Base-by-base conservation (phyloP, 2,797 vertebrate species). In the Sebastes glaucus region DNA sequence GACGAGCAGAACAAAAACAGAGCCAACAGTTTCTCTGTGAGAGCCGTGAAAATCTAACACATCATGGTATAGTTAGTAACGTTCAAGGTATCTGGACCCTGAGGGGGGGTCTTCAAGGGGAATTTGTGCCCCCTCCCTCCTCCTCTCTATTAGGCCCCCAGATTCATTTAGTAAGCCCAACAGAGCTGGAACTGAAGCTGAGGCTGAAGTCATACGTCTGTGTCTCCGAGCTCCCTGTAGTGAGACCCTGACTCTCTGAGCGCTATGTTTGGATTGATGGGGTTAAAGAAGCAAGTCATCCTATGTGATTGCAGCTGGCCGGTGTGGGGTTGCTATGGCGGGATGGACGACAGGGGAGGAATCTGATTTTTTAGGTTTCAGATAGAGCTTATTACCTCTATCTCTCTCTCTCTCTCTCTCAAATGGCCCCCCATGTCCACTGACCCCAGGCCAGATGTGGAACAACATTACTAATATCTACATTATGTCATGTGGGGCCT, bases 241-340 rank as follows among this genome's bases (percentile, higher is more conserved):
- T 64, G 82, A 90, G 85, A 88, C 75, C 20, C 55, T 57, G 70
- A 83, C 72, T 78, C 71, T 67, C 74, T 62, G 53, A 87, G 65
- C 69, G 22, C 60, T 14, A 35, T 79, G 78, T 88, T 86, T 88
- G 80, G 83, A 93, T 83, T 87, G 87, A 92, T 89, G 85, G 88
- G 80, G 89, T 92, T 88, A 91, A 87, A 93, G 83, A 88, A 83
- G 69, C 64, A 78, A 80, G 61, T 83, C 82, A 61, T 91, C 83
- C 72, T 80, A 23, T 92, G 87, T 89, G 85, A 92, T 79, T 89
- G 83, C 90, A 93, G 93, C 86, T 93, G 93, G 82, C 78, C 81
- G 71, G 65, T 71, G 80, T 74, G 78, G 74, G 42, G 60, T 64
- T 64, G 84, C 67, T 23, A 78, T n/a, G 61, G 73, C 65, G 33